Conservation (phyloP, 2,113 vertebrate species). For the Noturus placidus region DNA sequence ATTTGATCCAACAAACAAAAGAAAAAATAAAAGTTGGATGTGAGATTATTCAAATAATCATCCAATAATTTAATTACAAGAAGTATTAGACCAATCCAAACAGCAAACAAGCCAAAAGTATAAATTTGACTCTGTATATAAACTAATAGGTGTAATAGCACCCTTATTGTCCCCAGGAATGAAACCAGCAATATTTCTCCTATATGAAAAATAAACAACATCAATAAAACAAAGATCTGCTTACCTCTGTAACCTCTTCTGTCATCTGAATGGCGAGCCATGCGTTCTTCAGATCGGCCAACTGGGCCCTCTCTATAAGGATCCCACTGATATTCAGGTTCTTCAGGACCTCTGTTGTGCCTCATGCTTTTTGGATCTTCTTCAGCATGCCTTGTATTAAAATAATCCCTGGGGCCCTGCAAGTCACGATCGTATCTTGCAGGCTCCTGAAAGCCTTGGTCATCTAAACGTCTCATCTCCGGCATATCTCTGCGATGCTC, state of each 20-base stretch:
- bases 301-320: conserved; percentile 16
- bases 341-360: not conserved
- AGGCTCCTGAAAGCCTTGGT: conserved; percentile 8
- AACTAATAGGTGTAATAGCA: not conserved
- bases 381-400: not conserved
- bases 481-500: conserved; percentile 47
- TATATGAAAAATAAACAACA: not conserved
- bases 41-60: not conserved
- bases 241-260: conserved; percentile 41
- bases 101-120: not conserved
- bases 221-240: not conserved
- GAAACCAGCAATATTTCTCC: not conserved
- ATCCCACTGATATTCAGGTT: conserved; percentile 33
- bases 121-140: not conserved
- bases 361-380: conserved; percentile 9
- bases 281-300: conserved; percentile 41
- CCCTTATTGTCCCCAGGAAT: not conserved
- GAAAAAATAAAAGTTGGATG: not conserved
- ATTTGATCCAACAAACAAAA: not conserved
- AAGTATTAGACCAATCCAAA: not conserved
- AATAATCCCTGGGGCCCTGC: conserved; percentile 19
- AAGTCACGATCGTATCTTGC: not conserved
- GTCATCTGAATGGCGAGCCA: conserved; percentile 28
- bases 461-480: conserved; percentile 26
- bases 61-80: not conserved